A percentile compares a stretch with the other conserved stretches of the same genome.
Conservation (phyloP, 1,140 invertebrate genomes). For the Papilio xuthus region DNA sequence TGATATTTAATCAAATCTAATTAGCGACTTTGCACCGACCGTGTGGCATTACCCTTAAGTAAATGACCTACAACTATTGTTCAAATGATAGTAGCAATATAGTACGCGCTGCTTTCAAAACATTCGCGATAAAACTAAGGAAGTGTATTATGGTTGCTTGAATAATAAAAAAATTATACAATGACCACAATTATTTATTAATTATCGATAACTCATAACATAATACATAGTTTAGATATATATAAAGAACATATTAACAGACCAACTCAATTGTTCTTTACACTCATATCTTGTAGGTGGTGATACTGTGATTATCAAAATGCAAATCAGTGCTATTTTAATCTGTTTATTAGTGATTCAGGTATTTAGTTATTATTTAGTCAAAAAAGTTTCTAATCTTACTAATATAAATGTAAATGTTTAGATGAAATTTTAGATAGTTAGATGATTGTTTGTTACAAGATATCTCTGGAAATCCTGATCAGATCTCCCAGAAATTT, state of each 20-base stretch:
- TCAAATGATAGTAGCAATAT: neutral
- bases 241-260: neutral
- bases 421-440: no score
- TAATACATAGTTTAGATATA: slow-evolving; percentile 1
- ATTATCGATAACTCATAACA: neutral
- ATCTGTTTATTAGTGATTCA: neutral
- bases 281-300: neutral
- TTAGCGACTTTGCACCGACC: neutral
- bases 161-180: slow-evolving; percentile 14
- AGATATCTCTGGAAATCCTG: neutral
- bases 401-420: no score
- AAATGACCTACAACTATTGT: slow-evolving; percentile 1
- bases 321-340: neutral
- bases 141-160: slow-evolving; percentile 4
- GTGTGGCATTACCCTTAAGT: neutral
- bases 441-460: no score
- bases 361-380: neutral
- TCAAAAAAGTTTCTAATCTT: no score
- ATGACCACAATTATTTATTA: slow-evolving; percentile 12
- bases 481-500: no score
- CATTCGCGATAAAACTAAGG: neutral
- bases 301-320: neutral
- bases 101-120: slow-evolving; percentile 13
- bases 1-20: neutral
- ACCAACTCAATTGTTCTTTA: neutral